Conservation (phyloP, 2,797 vertebrate species). For the Serranus cabrilla region DNA sequence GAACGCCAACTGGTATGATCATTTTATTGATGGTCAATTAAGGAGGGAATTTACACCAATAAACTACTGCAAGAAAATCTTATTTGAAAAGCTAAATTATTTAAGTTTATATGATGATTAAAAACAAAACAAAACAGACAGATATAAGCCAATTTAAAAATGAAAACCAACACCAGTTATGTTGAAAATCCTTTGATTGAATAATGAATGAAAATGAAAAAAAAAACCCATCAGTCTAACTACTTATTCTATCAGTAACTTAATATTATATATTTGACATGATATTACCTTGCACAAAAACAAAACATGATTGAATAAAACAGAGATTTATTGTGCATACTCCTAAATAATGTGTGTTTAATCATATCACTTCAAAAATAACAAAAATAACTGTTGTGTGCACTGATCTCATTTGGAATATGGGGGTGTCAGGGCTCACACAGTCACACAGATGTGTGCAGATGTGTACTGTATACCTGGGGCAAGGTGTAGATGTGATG, state of each 20-base stretch:
- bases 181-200: too few relatives aligned
- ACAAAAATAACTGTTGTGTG: not conserved
- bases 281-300: too few relatives aligned
- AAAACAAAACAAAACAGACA: too few relatives aligned
- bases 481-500: slow-evolving; percentile 88
- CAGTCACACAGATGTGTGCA: not conserved
- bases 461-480: slow-evolving; percentile 89
- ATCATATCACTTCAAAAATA: not conserved
- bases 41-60: not conserved
- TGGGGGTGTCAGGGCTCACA: not conserved
- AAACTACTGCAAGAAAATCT: not conserved
- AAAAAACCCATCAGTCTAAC: too few relatives aligned
- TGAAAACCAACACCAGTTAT: too few relatives aligned
- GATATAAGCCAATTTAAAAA: too few relatives aligned
- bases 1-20: not conserved
- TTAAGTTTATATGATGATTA: too few relatives aligned
- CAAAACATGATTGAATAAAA: too few relatives aligned
- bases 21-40: not conserved
- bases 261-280: too few relatives aligned
- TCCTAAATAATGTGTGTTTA: not conserved
- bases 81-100: not conserved
- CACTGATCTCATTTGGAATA: not conserved
- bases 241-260: too few relatives aligned
- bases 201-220: too few relatives aligned
- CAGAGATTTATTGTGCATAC: not conserved